Percentiles rank a stretch among this genome's conserved stretches.
Conservation (phyloP, 2,113 vertebrate species). For the Ctenomys sociabilis region DNA sequence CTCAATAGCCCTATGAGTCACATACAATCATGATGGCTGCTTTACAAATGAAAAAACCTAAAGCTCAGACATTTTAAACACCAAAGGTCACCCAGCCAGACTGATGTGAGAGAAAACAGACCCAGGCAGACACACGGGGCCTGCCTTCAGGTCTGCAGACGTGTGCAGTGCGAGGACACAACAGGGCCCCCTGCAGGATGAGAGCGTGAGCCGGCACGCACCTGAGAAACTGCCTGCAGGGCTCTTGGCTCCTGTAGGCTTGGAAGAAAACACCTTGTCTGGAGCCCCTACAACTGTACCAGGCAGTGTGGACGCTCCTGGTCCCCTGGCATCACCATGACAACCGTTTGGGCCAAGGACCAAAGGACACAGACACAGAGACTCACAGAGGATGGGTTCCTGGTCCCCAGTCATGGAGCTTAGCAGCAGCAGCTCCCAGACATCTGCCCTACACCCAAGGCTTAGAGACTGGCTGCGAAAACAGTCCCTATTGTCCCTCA, state of each 20-base stretch:
- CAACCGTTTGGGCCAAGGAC: background rate
- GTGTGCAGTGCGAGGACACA: accelerated
- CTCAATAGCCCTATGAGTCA: background rate
- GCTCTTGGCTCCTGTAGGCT: background rate
- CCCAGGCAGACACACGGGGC: background rate
- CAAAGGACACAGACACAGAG: background rate
- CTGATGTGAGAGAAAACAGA: background rate
- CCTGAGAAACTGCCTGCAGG: background rate
- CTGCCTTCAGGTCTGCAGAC: background rate
- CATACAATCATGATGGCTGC: background rate
- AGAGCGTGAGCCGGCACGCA: background rate
- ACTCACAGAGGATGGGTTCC: background rate
- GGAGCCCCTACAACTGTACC: background rate
- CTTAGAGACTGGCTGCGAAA: background rate
- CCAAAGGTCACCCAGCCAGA: background rate
- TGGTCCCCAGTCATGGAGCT: background rate
- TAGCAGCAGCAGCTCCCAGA: background rate
- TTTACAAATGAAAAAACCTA: slow-evolving; percentile 23
- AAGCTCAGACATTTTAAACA: background rate
- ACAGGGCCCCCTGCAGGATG: background rate
- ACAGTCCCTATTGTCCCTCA: background rate
- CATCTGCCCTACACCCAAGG: background rate
- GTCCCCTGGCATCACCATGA: background rate
- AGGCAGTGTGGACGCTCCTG: background rate
- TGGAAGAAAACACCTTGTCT: background rate